Evolutionary conservation across 2,113 vertebrate genomes (phyloP).

Genomic region (Oncorhynchus mykiss): DNA sequence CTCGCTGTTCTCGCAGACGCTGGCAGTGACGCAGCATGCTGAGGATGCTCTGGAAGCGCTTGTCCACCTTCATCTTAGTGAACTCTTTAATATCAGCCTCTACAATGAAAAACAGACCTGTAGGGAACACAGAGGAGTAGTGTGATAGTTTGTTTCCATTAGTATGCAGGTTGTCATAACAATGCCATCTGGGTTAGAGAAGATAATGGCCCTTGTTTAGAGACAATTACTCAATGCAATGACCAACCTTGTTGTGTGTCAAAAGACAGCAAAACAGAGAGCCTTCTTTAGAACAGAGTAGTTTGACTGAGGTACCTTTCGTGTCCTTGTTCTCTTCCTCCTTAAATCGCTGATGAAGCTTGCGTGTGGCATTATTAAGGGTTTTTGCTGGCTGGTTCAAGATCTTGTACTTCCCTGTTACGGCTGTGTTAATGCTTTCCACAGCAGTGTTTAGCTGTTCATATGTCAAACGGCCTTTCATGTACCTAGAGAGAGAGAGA

Average conservation of each 20-base stretch:
- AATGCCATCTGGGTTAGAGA: background rate
- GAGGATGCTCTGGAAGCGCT: constrained; percentile 82
- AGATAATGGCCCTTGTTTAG: background rate
- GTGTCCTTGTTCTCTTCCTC: constrained; percentile 86
- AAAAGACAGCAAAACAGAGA: no score
- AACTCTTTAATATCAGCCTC: constrained; percentile 87
- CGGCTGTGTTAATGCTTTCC: constrained; percentile 78
- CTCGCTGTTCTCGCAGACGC: constrained; percentile 79
- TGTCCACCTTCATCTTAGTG: constrained; percentile 80
- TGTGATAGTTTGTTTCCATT: background rate
- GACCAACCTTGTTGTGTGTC: background rate
- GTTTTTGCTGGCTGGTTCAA: constrained; percentile 72
- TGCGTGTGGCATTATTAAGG: constrained; percentile 66
- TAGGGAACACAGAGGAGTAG: constrained; percentile 38
- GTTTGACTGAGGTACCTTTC: constrained; percentile 73
- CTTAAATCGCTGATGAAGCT: constrained; percentile 80
- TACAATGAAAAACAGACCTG: constrained; percentile 86
- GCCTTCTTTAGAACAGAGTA: background rate
- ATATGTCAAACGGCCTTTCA: constrained; percentile 83
- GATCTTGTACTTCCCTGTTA: constrained; percentile 84
- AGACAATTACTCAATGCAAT: background rate
- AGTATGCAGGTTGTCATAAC: background rate
- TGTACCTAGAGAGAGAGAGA: constrained; percentile 71
- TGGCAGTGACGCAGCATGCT: constrained; percentile 90
- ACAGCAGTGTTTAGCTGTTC: constrained; percentile 82